Percentiles rank a stretch among this genome's conserved stretches.
Conservation (phyloP, 2,888 invertebrate species). For the Tipula lateralis region DNA sequence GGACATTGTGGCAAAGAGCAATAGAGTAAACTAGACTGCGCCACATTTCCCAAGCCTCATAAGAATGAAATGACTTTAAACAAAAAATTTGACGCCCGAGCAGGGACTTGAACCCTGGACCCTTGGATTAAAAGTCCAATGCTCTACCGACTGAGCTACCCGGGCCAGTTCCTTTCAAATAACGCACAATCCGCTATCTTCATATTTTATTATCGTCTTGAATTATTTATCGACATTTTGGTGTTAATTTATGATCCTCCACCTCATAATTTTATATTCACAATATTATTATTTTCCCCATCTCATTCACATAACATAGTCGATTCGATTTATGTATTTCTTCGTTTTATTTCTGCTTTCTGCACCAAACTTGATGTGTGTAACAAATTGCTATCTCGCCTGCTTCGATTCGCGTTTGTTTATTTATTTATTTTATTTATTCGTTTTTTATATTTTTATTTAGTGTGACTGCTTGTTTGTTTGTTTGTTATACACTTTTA, state of each 20-base stretch:
- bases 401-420: background rate
- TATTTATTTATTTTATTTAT: background rate
- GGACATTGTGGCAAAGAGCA: no score
- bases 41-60: no score
- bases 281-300: background rate
- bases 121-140: no score
- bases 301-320: background rate
- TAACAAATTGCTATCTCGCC: background rate
- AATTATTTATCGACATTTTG: conserved; percentile 27
- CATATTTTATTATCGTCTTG: background rate
- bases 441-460: background rate
- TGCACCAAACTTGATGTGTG: background rate
- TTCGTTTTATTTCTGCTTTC: background rate
- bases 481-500: background rate
- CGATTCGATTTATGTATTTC: background rate
- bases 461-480: background rate
- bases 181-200: no score
- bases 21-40: no score
- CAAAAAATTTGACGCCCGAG: no score
- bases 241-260: conserved; percentile 26
- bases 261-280: conserved; percentile 26
- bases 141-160: no score
- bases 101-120: no score
- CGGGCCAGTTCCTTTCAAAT: no score
- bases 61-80: no score